Evolutionary conservation across 2,113 vertebrate species (phyloP), one percentile per base, ranked within the genome.

Genomic region (Miniopterus natalensis): DNA sequence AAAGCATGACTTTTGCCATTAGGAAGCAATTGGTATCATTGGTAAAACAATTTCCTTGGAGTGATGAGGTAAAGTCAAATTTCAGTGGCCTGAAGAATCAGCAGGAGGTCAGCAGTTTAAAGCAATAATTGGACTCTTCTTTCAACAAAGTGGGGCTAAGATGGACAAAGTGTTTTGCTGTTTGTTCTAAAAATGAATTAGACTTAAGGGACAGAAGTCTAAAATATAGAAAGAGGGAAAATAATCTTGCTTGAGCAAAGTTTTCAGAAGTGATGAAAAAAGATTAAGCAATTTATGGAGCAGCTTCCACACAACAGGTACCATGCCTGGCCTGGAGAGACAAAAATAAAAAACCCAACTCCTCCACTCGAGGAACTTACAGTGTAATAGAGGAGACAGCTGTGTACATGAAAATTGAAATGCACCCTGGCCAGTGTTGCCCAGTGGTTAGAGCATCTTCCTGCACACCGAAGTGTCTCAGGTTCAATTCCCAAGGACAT

Each of bases 1-100:
- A 75, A 73, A 75, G 11, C n/a, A 57, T 73, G 53, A 74, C 45
- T 94, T 97, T 92, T 85, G 40, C n/a, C 87, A 31, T 78, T 63
- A 70, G 55, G 68, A 93, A 87, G 51, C 63, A 90, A 78, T 10
- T 51, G 42, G 31, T 81, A 31, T 89, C 78, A 85, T 5, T 66
- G 49, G 29, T 59, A 73, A 93, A 96, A 95, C 11, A n/a, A 49
- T 91, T 83, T 66, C 47, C 11, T 17, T 78, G 8, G n/a, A 77
- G 10, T 12, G 9, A 42, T 92, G 31, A 59, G 21, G 13, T 70
- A 51, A 55, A 49, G 70, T 70, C 57, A 92, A 74, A 74, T 88
- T 47, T 81, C 47, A 42, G 51, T 66, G 15, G 12, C 7, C 6
- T 89, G 51, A 65, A 73, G 40, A 78, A 75, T 83, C 25, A 71